Base-by-base conservation (phyloP, 2,113 vertebrate genomes). In the Lichenostomus cassidix region DNA sequence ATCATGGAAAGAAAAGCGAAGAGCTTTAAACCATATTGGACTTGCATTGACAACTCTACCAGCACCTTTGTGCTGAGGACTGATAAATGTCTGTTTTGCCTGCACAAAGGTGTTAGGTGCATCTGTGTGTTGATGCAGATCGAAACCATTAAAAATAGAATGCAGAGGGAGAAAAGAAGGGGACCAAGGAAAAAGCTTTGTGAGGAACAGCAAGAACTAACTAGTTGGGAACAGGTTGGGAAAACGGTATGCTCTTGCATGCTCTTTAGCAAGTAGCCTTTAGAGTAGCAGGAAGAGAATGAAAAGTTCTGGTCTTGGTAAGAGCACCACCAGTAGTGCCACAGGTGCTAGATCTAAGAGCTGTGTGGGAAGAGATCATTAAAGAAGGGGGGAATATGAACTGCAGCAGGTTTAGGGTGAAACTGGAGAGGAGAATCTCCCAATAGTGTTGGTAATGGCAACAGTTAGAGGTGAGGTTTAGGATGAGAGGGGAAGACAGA, bases 231-330 rank as follows among this genome's bases (percentile, higher is more conserved):
- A 21, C 21, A 74, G 42, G 16, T 8, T 65, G 59, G 50, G 39
- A 79, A 78, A 70, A 23, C 7, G 27, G 31, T 3, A 0, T 77
- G 18, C n/a, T 39, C 33, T 74, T 80, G 53, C 10, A 17, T 58
- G 39, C 7, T 37, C 6, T 79, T 90, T 88, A 80, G 18, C 52
- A 65, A 65, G 18, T 28, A 77, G 42, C 9, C 3, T 79, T 79
- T 63, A 39, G 62, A 64, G 18, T 20, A 68, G 44, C 19, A 82
- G 39, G 41, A 70, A 63, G 35, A 68, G 35, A 90, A 65, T 37
- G 2, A 33, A 76, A 73, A 80, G 8, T 14, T 28, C 46, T 12
- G 5, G 15, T 69, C 15, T 77, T 0, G 0, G 20, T 44, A 70
- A 52, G 42, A 69, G 10, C 46, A 80, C 15, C 8, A 28, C 37